Evolutionary conservation across 2,797 vertebrate species (phyloP).

Genomic region (Acrocephalus scirpaceus): DNA sequence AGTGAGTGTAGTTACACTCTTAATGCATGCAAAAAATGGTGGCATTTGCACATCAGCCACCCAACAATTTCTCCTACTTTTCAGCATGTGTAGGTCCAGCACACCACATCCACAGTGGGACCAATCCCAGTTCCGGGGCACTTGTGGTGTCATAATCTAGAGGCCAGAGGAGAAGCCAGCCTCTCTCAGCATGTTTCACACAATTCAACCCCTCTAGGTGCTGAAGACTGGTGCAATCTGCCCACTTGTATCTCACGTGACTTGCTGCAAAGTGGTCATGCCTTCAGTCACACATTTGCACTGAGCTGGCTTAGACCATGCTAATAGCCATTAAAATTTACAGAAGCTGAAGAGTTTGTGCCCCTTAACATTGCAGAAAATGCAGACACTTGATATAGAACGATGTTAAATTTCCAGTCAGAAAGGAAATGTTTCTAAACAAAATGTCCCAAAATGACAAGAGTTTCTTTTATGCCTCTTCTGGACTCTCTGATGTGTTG

Average conservation of each 20-base stretch:
- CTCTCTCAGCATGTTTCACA: neutral
- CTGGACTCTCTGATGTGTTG: neutral
- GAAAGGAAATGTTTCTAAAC: neutral
- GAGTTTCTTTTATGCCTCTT: neutral
- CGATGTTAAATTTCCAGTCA: neutral
- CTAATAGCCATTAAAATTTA: neutral
- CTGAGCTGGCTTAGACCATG: neutral
- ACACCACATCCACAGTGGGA: neutral
- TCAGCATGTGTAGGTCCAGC: neutral
- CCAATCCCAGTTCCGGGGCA: neutral
- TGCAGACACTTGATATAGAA: neutral
- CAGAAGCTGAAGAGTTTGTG: neutral
- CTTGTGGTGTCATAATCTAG: neutral
- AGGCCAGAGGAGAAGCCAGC: neutral
- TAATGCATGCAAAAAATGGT: neutral
- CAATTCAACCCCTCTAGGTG: neutral
- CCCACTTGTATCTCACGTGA: fast-evolving
- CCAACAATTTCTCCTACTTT: neutral
- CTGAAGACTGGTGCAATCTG: neutral
- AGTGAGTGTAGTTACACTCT: neutral
- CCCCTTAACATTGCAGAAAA: neutral
- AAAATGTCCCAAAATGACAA: neutral
- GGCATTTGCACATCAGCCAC: neutral
- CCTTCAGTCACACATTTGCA: neutral
- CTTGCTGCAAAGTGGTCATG: neutral